Evolutionary conservation across 2,888 invertebrate genomes (phyloP), one percentile per base, ranked within the genome.

Genomic region (Thelaira solivaga): DNA sequence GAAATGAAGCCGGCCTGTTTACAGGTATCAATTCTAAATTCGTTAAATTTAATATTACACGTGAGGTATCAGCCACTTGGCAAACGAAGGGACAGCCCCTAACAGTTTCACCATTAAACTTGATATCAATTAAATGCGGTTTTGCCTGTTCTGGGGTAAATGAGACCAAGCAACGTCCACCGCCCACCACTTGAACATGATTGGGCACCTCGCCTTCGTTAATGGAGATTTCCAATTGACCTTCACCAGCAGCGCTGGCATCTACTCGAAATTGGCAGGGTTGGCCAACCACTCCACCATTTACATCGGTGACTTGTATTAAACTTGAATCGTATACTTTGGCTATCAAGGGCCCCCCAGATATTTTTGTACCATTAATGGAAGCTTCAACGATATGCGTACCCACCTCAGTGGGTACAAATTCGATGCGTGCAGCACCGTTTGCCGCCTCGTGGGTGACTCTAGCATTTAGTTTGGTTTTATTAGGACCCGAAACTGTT

Each of bases 141-240:
- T 96, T 96, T 2, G 96, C 93, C 82, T 94, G 92, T 89, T 97
- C 97, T 41, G 98, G 98, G 18, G 97, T 96, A 90, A 98, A 98
- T 80, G 96, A 96, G 31, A 98, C 97, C 53, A 97, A 91, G 86
- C 97, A 98, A 81, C 96, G 93, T 57, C 98, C 98, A 53, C 97
- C 97, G 29, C 97, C 97, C 13, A 98, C 96, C 64, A 98, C 97
- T 90, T 95, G 95, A 22, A 99, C 98, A 89, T 98, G 97, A 91
- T 99, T 99, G 53, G 99, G 98, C 79, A 99, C 97, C 91, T 98
- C 97, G 82, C 99, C 99, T 90, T 98, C 97, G 89, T 99, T 99
- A 88, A 99, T 98, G 84, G 98, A 98, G 86, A 99, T 99, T 92
- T 99, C 99, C 85, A 99, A 91, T 90, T 99, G 98, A 57, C 99